Conservation (phyloP, 2,113 vertebrate genomes). For the human region DNA sequence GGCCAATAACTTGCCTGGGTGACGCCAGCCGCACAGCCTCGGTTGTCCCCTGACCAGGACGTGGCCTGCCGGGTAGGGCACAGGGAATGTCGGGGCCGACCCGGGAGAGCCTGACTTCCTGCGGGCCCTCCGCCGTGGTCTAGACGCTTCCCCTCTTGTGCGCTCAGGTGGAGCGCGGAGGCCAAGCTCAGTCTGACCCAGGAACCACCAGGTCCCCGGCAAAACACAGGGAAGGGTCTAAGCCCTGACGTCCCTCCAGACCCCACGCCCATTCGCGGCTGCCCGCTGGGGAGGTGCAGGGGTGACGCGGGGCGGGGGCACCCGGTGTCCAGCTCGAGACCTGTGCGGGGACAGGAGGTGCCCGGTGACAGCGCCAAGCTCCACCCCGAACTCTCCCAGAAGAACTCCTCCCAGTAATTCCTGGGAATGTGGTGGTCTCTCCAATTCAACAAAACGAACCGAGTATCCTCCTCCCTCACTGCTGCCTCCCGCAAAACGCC, state of each 20-base stretch:
- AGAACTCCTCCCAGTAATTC: neutral
- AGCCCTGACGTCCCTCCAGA: no score
- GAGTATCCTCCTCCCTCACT: accelerated
- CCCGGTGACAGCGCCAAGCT: neutral
- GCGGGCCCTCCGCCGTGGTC: accelerated
- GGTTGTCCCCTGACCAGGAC: neutral
- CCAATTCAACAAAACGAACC: accelerated
- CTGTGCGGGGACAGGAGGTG: neutral
- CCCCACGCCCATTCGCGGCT: accelerated
- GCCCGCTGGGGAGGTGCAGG: neutral
- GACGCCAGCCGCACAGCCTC: no score
- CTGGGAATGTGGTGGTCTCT: neutral
- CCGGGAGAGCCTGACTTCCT: no score
- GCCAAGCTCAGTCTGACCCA: neutral
- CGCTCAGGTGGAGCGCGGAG: neutral
- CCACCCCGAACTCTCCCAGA: neutral
- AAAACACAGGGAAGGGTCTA: neutral
- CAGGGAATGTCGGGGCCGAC: accelerated
- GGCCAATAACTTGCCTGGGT: neutral
- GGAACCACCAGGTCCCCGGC: neutral
- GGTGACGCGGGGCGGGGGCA: neutral
- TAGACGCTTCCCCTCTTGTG: neutral
- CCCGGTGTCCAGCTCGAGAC: no score
- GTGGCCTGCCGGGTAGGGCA: accelerated
- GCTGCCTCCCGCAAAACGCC: no score